Evolutionary conservation across 1,140 invertebrate species (phyloP).

Genomic region (Melanaphis sacchari): DNA sequence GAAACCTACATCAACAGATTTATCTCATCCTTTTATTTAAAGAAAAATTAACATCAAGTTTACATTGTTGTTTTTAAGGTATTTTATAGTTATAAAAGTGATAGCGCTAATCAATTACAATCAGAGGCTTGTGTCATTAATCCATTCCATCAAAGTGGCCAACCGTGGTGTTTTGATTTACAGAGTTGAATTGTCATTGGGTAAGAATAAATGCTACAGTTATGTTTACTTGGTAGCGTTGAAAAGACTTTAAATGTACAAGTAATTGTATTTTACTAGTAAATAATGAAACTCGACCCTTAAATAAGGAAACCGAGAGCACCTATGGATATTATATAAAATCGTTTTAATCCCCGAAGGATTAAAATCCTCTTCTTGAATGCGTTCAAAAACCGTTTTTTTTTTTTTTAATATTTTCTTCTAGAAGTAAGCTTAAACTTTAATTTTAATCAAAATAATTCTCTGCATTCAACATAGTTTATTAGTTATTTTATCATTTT

Average conservation of each 20-base stretch:
- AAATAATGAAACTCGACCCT: not conserved
- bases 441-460: not conserved
- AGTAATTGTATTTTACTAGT: not conserved
- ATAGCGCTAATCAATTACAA: slow-evolving; percentile 95
- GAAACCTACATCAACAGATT: too few species aligned
- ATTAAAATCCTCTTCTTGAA: too few species aligned
- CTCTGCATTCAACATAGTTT: not conserved
- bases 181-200: slow-evolving; percentile 72
- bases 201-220: slow-evolving; percentile 64
- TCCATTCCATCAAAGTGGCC: slow-evolving; percentile 85
- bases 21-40: too few species aligned
- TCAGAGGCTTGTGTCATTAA: slow-evolving; percentile 77
- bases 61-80: too few species aligned
- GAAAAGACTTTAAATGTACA: not conserved
- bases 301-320: too few species aligned
- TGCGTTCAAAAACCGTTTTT: too few species aligned
- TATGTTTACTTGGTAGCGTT: not conserved
- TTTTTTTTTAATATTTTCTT: too few species aligned
- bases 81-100: too few species aligned
- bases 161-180: slow-evolving; percentile 85
- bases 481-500: not conserved
- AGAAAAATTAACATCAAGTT: too few species aligned
- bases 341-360: too few species aligned
- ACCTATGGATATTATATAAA: too few species aligned
- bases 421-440: too few species aligned